phyloP scores from a whole-genome alignment of 2,888 invertebrate genomes.

The Cosmia trapezina region DNA sequence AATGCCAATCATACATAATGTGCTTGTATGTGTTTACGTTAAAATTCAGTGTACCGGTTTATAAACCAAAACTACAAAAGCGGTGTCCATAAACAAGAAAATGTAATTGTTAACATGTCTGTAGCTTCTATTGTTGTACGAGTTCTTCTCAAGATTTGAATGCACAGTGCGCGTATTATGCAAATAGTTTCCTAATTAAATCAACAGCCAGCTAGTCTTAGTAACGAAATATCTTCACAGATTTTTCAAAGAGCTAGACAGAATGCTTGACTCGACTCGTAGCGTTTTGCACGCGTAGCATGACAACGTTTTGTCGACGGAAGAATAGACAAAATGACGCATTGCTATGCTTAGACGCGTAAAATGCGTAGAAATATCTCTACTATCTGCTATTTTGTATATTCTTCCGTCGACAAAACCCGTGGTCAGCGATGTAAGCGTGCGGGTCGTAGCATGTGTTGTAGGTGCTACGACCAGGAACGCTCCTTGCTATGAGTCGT shows the following conservation, averaged over 20 bases:
- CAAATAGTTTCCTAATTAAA: slow-evolving; percentile 29
- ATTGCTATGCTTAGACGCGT: no score
- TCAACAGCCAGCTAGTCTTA: neutral
- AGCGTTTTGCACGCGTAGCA: no score
- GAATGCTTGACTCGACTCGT: neutral
- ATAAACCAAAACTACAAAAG: slow-evolving; percentile 19
- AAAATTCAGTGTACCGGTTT: slow-evolving; percentile 2
- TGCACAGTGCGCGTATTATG: slow-evolving; percentile 12
- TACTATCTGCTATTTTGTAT: no score
- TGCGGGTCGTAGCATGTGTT: neutral
- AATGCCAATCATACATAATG: neutral
- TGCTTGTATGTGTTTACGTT: neutral
- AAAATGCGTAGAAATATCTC: no score
- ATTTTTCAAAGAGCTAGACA: neutral
- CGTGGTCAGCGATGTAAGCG: no score
- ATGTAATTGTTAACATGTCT: slow-evolving; percentile 8
- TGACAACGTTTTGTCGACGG: no score
- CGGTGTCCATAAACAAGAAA: slow-evolving; percentile 15
- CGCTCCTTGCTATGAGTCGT: neutral
- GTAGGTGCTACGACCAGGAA: neutral
- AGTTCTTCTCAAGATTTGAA: slow-evolving; percentile 26
- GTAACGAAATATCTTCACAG: slow-evolving; percentile 1
- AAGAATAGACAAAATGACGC: no score
- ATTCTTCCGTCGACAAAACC: no score
- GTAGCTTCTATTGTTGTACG: slow-evolving; percentile 30